Conservation (phyloP, 2,113 vertebrate species). For the Rhinolophus sinicus region DNA sequence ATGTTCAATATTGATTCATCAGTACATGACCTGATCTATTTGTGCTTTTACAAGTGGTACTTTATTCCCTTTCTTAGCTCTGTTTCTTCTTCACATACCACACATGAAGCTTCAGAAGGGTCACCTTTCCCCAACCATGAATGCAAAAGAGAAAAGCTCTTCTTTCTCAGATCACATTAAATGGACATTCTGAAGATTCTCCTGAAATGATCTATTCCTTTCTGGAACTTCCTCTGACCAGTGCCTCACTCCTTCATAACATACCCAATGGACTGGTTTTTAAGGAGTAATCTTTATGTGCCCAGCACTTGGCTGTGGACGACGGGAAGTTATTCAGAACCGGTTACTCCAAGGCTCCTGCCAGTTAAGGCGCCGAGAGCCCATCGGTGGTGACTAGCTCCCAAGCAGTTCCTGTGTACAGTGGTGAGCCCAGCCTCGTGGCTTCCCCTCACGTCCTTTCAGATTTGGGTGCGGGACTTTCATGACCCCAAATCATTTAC, state of each 20-base stretch:
- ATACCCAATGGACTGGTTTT: background rate
- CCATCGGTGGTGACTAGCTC: background rate
- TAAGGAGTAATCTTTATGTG: background rate
- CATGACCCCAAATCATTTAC: constrained; percentile 46
- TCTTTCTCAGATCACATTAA: background rate
- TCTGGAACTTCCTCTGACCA: constrained; percentile 45
- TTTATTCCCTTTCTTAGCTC: background rate
- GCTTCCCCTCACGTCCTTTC: background rate
- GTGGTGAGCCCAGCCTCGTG: background rate
- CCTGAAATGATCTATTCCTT: constrained; percentile 12
- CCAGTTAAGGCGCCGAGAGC: background rate
- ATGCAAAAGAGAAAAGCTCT: constrained; percentile 1
- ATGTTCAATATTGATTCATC: background rate
- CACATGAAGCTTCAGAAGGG: background rate
- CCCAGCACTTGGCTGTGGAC: background rate
- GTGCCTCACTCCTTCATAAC: background rate
- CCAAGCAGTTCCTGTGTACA: rapidly evolving
- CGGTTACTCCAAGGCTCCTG: background rate
- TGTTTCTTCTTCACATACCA: background rate
- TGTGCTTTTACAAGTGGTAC: background rate
- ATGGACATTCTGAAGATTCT: constrained; percentile 4
- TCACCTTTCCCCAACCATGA: background rate
- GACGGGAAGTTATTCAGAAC: background rate
- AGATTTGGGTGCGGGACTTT: constrained; percentile 1
- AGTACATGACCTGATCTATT: background rate